These are phyloP conservation scores for Ectropis crepuscularia DNA, from an alignment of 2,888 invertebrate genomes.

Conservation along the genomic window DNA sequence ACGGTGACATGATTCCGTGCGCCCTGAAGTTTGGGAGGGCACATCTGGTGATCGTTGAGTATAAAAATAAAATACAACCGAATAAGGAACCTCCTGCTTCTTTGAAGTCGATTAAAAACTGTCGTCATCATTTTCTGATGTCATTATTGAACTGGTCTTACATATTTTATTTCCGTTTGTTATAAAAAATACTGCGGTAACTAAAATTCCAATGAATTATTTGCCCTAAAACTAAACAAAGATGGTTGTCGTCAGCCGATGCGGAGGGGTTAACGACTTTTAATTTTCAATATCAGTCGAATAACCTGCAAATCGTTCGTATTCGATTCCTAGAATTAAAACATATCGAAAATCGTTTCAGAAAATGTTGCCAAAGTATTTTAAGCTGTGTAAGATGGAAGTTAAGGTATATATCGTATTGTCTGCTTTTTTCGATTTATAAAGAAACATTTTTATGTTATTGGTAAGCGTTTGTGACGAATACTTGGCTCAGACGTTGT, in stretches of 20 bases:
- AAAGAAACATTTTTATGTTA: conserved; percentile 29
- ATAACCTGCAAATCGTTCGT: conserved; percentile 53
- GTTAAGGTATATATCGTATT: conserved; percentile 14
- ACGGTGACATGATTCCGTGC: too few relatives aligned
- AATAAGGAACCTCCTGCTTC: too few relatives aligned
- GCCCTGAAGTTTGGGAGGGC: too few relatives aligned
- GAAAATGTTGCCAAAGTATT: conserved; percentile 34
- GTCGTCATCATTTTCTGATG: too few relatives aligned
- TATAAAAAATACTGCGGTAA: too few relatives aligned
- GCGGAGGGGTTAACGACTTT: conserved; percentile 30
- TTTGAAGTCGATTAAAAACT: too few relatives aligned
- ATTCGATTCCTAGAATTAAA: conserved; percentile 66
- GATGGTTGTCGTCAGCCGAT: not conserved
- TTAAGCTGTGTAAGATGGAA: not conserved
- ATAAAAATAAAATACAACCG: too few relatives aligned
- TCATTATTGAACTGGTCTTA: too few relatives aligned
- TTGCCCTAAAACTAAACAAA: conserved; percentile 15
- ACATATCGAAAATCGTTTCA: conserved; percentile 44
- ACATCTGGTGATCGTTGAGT: too few relatives aligned
- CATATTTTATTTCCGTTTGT: too few relatives aligned
- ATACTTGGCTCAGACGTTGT: conserved; percentile 72
- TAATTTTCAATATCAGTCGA: conserved; percentile 45
- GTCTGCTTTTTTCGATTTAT: conserved; percentile 2
- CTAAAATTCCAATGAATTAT: too few relatives aligned
- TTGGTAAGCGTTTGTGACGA: conserved; percentile 54